These are phyloP conservation scores for Bathynomus jamesi DNA, from an alignment of 1,140 invertebrate species.

Conservation along the genomic window DNA sequence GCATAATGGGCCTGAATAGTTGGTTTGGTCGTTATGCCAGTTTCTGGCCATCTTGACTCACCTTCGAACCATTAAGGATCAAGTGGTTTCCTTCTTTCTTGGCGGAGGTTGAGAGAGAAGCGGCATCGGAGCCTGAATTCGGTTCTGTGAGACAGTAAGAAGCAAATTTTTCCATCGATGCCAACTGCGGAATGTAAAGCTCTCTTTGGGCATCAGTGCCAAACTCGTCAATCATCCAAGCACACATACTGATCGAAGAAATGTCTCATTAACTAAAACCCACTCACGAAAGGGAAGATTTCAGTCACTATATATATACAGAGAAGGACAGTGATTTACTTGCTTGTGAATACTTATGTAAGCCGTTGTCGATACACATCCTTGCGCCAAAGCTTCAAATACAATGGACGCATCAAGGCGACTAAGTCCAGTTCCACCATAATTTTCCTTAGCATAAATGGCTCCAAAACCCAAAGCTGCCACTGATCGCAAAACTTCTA, in stretches of 20 bases:
- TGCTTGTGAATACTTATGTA: conserved; percentile 59
- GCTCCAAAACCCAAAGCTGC: conserved; percentile 55
- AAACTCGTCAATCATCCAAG: conserved; percentile 71
- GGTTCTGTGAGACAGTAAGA: conserved; percentile 59
- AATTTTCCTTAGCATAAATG: conserved; percentile 51
- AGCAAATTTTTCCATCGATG: conserved; percentile 55
- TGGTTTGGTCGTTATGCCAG: too few species aligned
- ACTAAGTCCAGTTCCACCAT: conserved; percentile 52
- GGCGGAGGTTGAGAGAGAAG: conserved; percentile 48
- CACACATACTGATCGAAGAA: conserved; percentile 48
- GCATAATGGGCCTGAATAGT: too few species aligned
- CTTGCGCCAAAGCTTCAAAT: conserved; percentile 56
- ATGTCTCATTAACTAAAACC: not conserved
- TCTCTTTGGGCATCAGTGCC: conserved; percentile 73
- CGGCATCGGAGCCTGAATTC: conserved; percentile 45
- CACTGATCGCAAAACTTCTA: conserved; percentile 44
- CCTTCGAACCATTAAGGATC: conserved; percentile 53
- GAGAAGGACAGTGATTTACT: too few species aligned
- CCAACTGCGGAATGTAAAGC: conserved; percentile 78
- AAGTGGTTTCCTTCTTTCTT: conserved; percentile 46
- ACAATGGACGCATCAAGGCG: conserved; percentile 54
- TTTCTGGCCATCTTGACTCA: conserved; percentile 37
- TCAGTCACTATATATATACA: not conserved
- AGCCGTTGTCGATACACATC: conserved; percentile 55
- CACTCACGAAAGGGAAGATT: not conserved